Base-by-base conservation (phyloP, 2,888 invertebrate species). In the Tuta absoluta region DNA sequence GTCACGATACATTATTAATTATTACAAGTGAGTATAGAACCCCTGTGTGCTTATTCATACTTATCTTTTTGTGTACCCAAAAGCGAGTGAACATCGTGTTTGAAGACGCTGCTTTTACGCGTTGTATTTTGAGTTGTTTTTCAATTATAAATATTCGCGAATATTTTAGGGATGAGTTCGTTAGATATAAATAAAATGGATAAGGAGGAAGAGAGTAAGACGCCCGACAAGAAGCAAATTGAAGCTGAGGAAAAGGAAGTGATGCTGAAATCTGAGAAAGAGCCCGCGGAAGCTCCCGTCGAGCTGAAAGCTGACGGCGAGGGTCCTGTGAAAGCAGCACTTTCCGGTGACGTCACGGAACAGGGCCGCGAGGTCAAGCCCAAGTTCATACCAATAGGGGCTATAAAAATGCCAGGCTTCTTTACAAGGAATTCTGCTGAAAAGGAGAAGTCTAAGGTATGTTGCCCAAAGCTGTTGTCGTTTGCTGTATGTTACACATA, bases 341-440 rank as follows among this genome's bases (percentile, higher is more conserved):
- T 91, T n/a, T 89, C 87, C 2, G 91, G 92, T 17, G 89, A 89
- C 66, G 92, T 93, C 21, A 93, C 93, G 7, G 94, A 94, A 72
- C 94, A 95, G 72, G 95, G 95, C 61, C 93, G 95, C 68, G 95
- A 95, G 86, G 95, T 95, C 38, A 95, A 95, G 78, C 95, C 95
- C 66, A 95, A 95, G 81, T 96, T 96, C 81, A 96, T 96, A 75
- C 96, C 96, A 4, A 96, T 96, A 75, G 96, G 96, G 61, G 96
- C 96, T n/a, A 95, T 96, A 70, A 96, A 96, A 88, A 95, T 96
- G 94, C 96, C 96, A 4, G 96, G 96, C 17, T 96, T 96, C 87
- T 96, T 96, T 77, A 95, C 95, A 67, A 94, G 95, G 73, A 95
- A 94, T 80, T 95, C 95, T 72, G 95, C 95, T 72, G 95, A 96